Evolutionary conservation across 1,140 invertebrate genomes (phyloP).

Genomic region (Ceratoteleas bidentatus): DNA sequence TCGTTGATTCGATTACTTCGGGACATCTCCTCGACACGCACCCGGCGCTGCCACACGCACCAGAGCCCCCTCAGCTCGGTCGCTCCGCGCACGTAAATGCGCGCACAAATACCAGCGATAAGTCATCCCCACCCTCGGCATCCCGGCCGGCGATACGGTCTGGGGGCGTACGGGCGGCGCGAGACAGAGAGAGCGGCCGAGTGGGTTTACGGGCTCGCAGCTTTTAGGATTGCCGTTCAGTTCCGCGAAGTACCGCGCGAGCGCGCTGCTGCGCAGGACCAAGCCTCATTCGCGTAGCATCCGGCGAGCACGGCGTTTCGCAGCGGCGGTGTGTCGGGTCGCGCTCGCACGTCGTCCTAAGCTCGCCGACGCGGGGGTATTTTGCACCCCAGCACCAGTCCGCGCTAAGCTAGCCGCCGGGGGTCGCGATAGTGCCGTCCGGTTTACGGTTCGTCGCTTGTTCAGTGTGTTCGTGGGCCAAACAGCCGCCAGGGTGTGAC

Average conservation of each 20-base stretch:
- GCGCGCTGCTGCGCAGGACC: constrained; percentile 76
- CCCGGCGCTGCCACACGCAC: constrained; percentile 5
- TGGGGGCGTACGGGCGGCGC: constrained; percentile 21
- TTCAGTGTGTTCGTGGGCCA: not conserved
- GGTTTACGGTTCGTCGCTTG: not conserved
- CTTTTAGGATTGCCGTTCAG: constrained; percentile 66
- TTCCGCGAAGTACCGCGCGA: constrained; percentile 69
- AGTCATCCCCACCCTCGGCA: constrained; percentile 32
- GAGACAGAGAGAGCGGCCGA: constrained; percentile 11
- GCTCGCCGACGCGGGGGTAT: too few species aligned
- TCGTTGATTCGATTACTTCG: constrained; percentile 39
- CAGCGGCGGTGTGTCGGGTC: constrained; percentile 36
- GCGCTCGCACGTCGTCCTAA: constrained; percentile 5
- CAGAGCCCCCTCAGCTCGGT: not conserved
- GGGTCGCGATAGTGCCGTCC: not conserved
- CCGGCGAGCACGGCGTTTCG: constrained; percentile 69
- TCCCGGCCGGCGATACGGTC: constrained; percentile 17
- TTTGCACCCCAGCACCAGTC: too few species aligned
- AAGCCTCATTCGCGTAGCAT: constrained; percentile 74
- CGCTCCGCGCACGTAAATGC: constrained; percentile 23
- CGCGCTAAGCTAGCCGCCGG: too few species aligned
- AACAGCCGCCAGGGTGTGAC: too few species aligned
- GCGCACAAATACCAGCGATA: constrained; percentile 32
- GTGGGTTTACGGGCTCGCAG: constrained; percentile 52
- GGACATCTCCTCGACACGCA: constrained; percentile 17